Evolutionary conservation across 2,113 vertebrate genomes (phyloP), one percentile per base, ranked within the genome.

Genomic region (Casuarius casuarius): DNA sequence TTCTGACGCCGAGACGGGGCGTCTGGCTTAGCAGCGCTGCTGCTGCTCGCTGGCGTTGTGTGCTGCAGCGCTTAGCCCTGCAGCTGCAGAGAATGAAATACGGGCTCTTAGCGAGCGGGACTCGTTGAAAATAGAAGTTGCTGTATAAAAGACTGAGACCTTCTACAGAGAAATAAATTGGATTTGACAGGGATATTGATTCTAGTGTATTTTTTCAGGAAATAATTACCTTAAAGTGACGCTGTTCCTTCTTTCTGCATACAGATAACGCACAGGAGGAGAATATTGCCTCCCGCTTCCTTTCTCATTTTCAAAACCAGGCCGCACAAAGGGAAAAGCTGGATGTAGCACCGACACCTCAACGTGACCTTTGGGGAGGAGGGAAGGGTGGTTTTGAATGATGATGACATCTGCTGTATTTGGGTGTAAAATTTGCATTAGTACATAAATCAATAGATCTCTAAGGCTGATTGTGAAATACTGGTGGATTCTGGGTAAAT

Each of bases 211-310:
- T 92, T 58, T 68, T 73, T 61, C 67, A 70, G 12, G 52, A 82
- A 82, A 10, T 81, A 92, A 91, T 92, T 84, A 79, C 58, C 82
- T 90, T 51, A 86, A 94, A 87, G 89, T 68, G 89, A 79, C 89
- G 68, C 49, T 8, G 9, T 87, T 89, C 67, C 61, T 95, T 63
- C 68, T 65, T 83, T 75, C 71, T 84, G 31, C 1, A 1, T 87
- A 49, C 56, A 56, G 86, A 46, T 88, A 40, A 7, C 10, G 16
- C 52, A 9, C 44, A n/a, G 79, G 59, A 76, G 63, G 54, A 73
- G n/a, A 58, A 12, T 31, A 33, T 29, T 80, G 29, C 49, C 54
- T 74, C 44, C 65, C 89, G 40, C 28, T 84, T 80, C 77, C 46
- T 86, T 73, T 52, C 71, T 5, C 12, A 0, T 58, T 81, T 84